Evolutionary conservation across 2,888 invertebrate genomes (phyloP).

Genomic region (Troglohyphantes excavatus): DNA sequence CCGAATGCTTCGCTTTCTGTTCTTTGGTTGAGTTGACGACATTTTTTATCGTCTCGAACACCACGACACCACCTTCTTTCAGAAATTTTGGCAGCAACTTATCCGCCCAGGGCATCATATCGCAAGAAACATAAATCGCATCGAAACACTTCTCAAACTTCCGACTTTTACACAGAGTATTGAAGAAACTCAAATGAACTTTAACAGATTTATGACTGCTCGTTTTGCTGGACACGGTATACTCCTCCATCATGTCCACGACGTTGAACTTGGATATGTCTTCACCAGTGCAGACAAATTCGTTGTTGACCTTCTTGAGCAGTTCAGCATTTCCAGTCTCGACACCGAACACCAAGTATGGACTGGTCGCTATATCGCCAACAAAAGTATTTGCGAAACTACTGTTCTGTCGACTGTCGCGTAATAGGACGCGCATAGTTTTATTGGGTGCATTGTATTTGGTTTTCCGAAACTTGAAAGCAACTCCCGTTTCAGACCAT

Average conservation of each 20-base stretch:
- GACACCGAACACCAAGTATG: constrained; percentile 63
- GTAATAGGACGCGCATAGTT: constrained; percentile 28
- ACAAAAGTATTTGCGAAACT: constrained; percentile 11
- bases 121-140: constrained; percentile 59
- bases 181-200: constrained; percentile 33
- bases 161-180: constrained; percentile 22
- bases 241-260: constrained; percentile 54
- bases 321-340: constrained; percentile 29
- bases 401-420: background rate
- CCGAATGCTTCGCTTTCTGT: constrained; percentile 45
- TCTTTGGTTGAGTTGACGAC: constrained; percentile 70
- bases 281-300: constrained; percentile 51
- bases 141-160: constrained; percentile 54
- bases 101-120: constrained; percentile 44
- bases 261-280: constrained; percentile 67
- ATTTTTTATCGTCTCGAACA: constrained; percentile 60
- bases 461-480: constrained; percentile 59
- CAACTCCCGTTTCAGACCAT: constrained; percentile 67
- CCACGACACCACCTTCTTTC: constrained; percentile 38
- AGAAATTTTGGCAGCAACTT: constrained; percentile 31
- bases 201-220: background rate
- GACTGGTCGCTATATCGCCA: constrained; percentile 67
- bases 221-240: background rate
- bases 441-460: constrained; percentile 63
- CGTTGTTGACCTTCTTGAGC: constrained; percentile 46